Base-by-base conservation (phyloP, 2,888 invertebrate species). In the Xestoiulus laeticollis region DNA sequence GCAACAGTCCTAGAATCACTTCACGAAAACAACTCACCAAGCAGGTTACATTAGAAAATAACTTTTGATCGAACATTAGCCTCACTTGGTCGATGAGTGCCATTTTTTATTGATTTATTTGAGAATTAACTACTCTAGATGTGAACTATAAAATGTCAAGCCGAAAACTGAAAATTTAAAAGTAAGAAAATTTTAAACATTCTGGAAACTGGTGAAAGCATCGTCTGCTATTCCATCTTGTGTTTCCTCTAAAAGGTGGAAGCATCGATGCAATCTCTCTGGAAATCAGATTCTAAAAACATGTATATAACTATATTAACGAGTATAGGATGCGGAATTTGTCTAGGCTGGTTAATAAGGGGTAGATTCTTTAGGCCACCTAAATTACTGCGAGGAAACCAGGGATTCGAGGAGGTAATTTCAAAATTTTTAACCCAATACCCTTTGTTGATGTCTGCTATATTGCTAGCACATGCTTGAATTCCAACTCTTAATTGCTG, bases 1-100 rank as follows among this genome's bases (percentile, higher is more conserved):
- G n/a, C n/a, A n/a, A n/a, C n/a, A n/a, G n/a, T n/a, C n/a, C n/a
- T n/a, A 8, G 38, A 38, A 38, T 38, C 38, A 38, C 6, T 8
- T 38, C 38, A 38, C 5, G 5, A 38, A 38, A 38, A 38, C 38
- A 38, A 90, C 94, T 93, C 93, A 96, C 96, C 91, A 95, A 92
- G 90, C 94, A 93, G 86, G 95, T 94, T 22, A 96, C 94, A 92
- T 96, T 95, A 14, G 95, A 94, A 91, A 95, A 95, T 1, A 96
- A 92, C 90, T 95, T 91, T 44, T 95, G 94, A 88, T 96, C 95
- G 91, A 94, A 95, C 33, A 96, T 92, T 78, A 94, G 93, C 90
- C 95, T 94, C 6, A 96, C 92, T 91, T 96, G 95, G 88, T 95
- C 94, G 90, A 94, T 94, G 87, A 95, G 83, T 85, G 88, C 88